phyloP scores from a whole-genome alignment of 2,888 invertebrate species.

The Amphimallon solstitiale region DNA sequence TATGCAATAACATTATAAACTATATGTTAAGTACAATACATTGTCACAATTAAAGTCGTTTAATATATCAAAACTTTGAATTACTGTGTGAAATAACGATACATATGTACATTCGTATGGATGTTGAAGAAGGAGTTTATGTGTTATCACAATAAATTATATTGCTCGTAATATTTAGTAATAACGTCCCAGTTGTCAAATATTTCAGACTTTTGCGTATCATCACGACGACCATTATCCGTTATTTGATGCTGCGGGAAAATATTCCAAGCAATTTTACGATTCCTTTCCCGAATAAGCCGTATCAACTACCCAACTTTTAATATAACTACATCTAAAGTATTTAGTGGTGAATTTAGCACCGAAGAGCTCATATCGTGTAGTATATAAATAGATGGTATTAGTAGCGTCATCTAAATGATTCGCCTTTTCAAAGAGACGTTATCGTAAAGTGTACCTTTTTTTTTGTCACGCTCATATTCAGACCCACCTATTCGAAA shows the following conservation, averaged over 20 bases:
- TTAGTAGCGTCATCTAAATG: slow-evolving; percentile 20
- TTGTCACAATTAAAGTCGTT: slow-evolving; percentile 3
- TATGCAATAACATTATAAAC: too few species aligned
- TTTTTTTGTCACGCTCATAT: too few species aligned
- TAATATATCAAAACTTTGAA: not conserved
- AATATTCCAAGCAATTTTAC: slow-evolving; percentile 31
- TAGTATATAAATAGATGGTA: slow-evolving; percentile 18
- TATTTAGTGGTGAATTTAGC: slow-evolving; percentile 12
- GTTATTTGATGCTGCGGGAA: slow-evolving; percentile 20
- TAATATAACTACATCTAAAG: slow-evolving; percentile 25
- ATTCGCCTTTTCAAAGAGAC: too few species aligned
- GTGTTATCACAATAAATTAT: slow-evolving; percentile 21
- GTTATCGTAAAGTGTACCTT: too few species aligned
- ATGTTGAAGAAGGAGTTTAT: not conserved
- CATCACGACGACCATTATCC: slow-evolving; percentile 28
- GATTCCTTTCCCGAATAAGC: slow-evolving; percentile 14
- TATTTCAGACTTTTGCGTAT: slow-evolving; percentile 32
- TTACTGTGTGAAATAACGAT: too few species aligned
- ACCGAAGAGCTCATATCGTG: slow-evolving; percentile 3
- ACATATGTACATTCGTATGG: too few species aligned
- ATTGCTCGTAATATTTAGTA: slow-evolving; percentile 4
- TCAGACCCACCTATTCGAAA: too few species aligned
- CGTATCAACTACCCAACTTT: slow-evolving; percentile 15
- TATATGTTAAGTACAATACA: too few species aligned
- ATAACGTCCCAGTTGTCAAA: slow-evolving; percentile 14